Evolutionary conservation across 1,140 invertebrate genomes (phyloP), one percentile per base, ranked within the genome.

Genomic region (Rhynchophorus ferrugineus): DNA sequence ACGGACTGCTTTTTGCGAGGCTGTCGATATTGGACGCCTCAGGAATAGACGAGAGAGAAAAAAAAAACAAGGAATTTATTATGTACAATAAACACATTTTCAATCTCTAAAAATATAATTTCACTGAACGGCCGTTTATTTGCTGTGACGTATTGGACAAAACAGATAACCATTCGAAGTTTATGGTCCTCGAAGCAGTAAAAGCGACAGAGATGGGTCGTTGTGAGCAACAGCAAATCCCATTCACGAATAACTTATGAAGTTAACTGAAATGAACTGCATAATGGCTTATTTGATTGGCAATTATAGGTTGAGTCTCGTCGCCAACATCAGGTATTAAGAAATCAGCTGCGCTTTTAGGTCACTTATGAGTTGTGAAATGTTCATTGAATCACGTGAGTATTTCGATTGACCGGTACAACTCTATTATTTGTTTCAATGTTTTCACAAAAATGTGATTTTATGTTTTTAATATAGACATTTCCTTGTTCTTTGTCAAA

Each of bases 191-290:
- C 2, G 13, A 39, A 17, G n/a, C 19, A 37, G 37, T 39, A 39
- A 39, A 39, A 39, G 37, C 14, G 37, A 39, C 37, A 18, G 37
- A 39, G 37, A 39, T 39, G 16, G 37, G n/a, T 17, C 16, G 37
- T 29, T 11, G 24, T 29, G 7, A 17, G 37, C n/a, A n/a, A 39
- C 7, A 16, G 17, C 7, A 17, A 17, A 39, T 39, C 37, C 7
- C 37, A 39, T 39, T 39, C 37, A 39, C 13, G 16, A 39, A 39
- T 39, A 39, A 39, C 13, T 39, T 39, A 39, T 39, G 37, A 39
- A 39, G 3, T 39, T 39, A 39, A 39, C 37, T 39, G 37, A 39
- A 39, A 39, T 39, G 16, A 39, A 39, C 37, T 39, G 7, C 16
- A 9, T 39, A 17, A 39, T 39, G 37, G 17, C 37, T 39, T 39